These are phyloP conservation scores for Troides helena DNA, from an alignment of 2,888 invertebrate species.

Conservation along the genomic window DNA sequence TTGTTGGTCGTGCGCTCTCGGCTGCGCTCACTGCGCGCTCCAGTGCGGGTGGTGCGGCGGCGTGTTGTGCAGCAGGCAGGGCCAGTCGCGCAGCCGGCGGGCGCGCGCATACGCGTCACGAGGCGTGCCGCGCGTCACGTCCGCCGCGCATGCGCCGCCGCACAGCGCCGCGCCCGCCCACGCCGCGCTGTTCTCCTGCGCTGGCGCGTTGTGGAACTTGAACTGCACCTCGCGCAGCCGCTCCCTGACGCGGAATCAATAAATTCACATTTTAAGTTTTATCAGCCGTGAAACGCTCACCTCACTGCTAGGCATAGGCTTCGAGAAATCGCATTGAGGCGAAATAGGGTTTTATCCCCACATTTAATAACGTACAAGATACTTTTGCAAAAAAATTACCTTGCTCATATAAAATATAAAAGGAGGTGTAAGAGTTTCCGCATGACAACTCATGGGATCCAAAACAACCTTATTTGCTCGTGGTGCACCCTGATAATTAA, in stretches of 20 bases:
- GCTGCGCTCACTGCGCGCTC: constrained; percentile 6
- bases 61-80: constrained; percentile 82
- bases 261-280: too few species aligned
- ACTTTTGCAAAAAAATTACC: too few species aligned
- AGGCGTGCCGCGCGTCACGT: constrained; percentile 80
- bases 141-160: constrained; percentile 68
- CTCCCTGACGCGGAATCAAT: constrained; percentile 34
- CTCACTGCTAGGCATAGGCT: too few species aligned
- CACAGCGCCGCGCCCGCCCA: constrained; percentile 89
- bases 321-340: too few species aligned
- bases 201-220: constrained; percentile 90
- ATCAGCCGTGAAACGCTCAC: too few species aligned
- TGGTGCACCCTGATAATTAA: too few species aligned
- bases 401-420: too few species aligned
- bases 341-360: too few species aligned
- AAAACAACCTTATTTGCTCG: too few species aligned
- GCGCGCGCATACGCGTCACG: constrained; percentile 84
- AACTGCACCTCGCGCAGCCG: constrained; percentile 61
- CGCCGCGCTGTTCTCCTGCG: constrained; percentile 87
- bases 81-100: constrained; percentile 92
- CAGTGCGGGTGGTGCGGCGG: constrained; percentile 56
- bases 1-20: background rate
- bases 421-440: too few species aligned
- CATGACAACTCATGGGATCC: too few species aligned
- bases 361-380: too few species aligned